phyloP scores from a whole-genome alignment of 2,888 invertebrate genomes.

The Corbicula japonica region DNA sequence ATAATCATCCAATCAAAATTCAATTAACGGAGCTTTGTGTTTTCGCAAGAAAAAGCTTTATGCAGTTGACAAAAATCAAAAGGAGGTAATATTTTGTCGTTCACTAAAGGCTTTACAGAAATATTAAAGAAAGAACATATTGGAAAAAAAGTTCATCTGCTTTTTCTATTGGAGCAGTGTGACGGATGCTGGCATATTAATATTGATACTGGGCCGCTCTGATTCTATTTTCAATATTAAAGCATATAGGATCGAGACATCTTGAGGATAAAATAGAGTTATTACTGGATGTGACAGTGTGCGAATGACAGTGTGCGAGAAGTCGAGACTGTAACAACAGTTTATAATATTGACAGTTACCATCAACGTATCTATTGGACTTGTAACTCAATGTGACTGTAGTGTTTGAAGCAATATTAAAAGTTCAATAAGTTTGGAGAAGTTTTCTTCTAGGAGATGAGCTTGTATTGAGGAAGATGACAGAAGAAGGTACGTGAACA shows the following conservation, averaged over 20 bases:
- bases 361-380: no score
- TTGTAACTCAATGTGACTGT: no score
- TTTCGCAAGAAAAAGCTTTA: conserved; percentile 52
- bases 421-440: no score
- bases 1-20: conserved; percentile 70
- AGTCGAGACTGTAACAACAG: no score
- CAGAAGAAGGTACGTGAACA: no score
- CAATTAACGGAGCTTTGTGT: conserved; percentile 64
- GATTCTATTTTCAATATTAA: conserved; percentile 24
- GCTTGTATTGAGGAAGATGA: no score
- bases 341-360: no score
- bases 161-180: conserved; percentile 45
- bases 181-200: conserved; percentile 54
- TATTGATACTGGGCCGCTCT: conserved; percentile 33
- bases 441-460: no score
- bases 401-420: no score
- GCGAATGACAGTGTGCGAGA: no score
- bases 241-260: conserved; percentile 26
- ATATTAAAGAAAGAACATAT: conserved; percentile 62
- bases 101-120: no score
- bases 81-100: conserved; percentile 32
- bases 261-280: conserved; percentile 24
- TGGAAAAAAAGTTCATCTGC: conserved; percentile 68
- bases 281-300: no score
- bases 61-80: conserved; percentile 65